Evolutionary conservation across 2,797 vertebrate genomes (phyloP), one percentile per base, ranked within the genome.

Genomic region (Garrulus glandarius): DNA sequence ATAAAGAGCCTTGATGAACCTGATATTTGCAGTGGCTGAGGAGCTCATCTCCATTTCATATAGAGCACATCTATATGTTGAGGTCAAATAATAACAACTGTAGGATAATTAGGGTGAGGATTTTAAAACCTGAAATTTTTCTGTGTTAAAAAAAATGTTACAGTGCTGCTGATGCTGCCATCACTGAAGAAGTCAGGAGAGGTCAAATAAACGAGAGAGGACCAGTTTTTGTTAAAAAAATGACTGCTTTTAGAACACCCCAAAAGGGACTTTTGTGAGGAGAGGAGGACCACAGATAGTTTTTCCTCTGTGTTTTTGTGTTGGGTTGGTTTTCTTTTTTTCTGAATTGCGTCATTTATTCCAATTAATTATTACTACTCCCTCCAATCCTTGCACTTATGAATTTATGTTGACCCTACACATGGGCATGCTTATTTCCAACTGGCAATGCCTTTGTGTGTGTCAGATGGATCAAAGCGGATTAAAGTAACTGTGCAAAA

Each of bases 381-480:
- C 4, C 11, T 68, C 14, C 13, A 52, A 24, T 56, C 22, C 23
- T 47, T 63, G 20, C 15, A 37, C 4, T 56, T 60, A 50, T 1
- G 26, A 56, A 39, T 91, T 63, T 70, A 11, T 55, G 15, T 3
- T 63, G 41, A 44, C 10, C 13, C 9, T 10, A 39, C 8, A 15
- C 2, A 18, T 10, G 19, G 4, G 4, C 11, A 27, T n/a, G 16
- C 11, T 59, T 26, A 30, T 37, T 61, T 43, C 37, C 30, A 30
- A 9, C 2, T 29, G 32, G 3, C 15, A 53, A 57, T 2, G 0
- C 13, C 36, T 57, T 36, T 55, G 44, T n/a, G 5, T 2, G 1
- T 18, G 5, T 37, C 30, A 68, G 22, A 9, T 39, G 43, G 46
- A 37, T 19, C 49, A 50, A 57, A 37, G 10, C 0, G 0, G 47